Conservation (phyloP, 2,797 vertebrate genomes). For the Hemitrygon akajei region DNA sequence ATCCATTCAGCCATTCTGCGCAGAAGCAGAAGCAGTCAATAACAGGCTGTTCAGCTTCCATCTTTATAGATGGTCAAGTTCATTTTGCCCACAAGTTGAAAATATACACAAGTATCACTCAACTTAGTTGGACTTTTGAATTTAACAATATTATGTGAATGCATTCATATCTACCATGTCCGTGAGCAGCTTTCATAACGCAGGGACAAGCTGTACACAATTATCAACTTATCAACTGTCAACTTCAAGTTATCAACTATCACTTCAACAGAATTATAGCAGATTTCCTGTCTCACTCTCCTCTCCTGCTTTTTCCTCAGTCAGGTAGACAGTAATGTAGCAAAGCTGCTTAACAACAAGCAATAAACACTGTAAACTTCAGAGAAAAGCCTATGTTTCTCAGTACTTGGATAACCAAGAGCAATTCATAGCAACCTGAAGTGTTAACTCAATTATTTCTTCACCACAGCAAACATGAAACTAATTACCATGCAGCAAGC, state of each 20-base stretch:
- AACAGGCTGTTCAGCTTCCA: too few relatives aligned
- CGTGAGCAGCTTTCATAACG: too few relatives aligned
- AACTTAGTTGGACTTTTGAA: too few relatives aligned
- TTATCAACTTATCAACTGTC: neutral
- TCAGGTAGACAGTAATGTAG: neutral
- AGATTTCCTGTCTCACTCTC: neutral
- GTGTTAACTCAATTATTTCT: too few relatives aligned
- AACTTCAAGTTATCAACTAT: neutral
- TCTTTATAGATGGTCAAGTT: too few relatives aligned
- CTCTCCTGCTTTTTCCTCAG: neutral
- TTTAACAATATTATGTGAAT: too few relatives aligned
- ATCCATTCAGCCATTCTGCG: conserved; percentile 92
- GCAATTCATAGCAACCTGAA: neutral
- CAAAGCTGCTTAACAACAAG: neutral
- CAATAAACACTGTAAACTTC: neutral
- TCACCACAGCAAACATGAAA: neutral
- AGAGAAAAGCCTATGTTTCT: neutral
- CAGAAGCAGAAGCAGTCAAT: neutral
- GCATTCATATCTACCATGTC: too few relatives aligned
- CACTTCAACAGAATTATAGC: neutral
- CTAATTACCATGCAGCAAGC: neutral
- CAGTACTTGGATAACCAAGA: neutral
- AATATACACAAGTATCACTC: too few relatives aligned
- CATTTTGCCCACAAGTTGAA: too few relatives aligned
- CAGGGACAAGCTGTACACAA: too few relatives aligned